Percentiles rank a stretch among this genome's conserved stretches.
These are phyloP conservation scores for Aegithalos caudatus DNA, from an alignment of 2,113 vertebrate genomes.

Conservation along the genomic window DNA sequence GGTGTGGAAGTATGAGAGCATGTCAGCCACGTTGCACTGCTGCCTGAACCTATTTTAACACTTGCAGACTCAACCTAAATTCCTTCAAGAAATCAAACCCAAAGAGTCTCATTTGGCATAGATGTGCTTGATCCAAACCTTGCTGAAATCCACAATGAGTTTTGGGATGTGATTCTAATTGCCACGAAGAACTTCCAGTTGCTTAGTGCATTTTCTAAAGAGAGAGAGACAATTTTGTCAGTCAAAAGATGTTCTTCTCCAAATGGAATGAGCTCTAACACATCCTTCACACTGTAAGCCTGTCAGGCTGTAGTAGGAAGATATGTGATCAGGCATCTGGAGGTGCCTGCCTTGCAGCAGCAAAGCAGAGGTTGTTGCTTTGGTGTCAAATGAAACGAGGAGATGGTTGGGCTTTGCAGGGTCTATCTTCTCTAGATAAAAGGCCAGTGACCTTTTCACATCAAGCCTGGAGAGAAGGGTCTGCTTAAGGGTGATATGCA, in stretches of 20 bases:
- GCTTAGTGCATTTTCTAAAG: neutral
- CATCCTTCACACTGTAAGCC: neutral
- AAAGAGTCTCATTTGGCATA: neutral
- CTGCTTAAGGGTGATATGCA: constrained; percentile 4
- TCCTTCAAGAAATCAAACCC: neutral
- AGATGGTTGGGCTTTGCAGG: neutral
- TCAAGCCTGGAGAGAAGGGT: neutral
- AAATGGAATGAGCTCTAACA: constrained; percentile 11
- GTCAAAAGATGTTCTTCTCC: neutral
- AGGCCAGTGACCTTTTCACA: constrained; percentile 35
- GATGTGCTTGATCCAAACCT: neutral
- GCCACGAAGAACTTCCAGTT: neutral
- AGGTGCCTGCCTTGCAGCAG: neutral
- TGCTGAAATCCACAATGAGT: neutral
- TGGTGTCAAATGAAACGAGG: constrained; percentile 11
- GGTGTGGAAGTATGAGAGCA: neutral
- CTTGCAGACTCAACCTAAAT: neutral
- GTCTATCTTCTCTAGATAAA: constrained; percentile 39
- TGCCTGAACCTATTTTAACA: neutral
- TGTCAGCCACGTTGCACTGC: neutral
- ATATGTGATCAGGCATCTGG: neutral
- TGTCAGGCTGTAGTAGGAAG: constrained; percentile 10
- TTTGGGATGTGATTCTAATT: neutral
- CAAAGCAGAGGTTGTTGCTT: neutral
- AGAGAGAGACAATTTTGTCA: neutral